Evolutionary conservation across 2,113 vertebrate species (phyloP).

Genomic region (Thinocorus orbignyianus): DNA sequence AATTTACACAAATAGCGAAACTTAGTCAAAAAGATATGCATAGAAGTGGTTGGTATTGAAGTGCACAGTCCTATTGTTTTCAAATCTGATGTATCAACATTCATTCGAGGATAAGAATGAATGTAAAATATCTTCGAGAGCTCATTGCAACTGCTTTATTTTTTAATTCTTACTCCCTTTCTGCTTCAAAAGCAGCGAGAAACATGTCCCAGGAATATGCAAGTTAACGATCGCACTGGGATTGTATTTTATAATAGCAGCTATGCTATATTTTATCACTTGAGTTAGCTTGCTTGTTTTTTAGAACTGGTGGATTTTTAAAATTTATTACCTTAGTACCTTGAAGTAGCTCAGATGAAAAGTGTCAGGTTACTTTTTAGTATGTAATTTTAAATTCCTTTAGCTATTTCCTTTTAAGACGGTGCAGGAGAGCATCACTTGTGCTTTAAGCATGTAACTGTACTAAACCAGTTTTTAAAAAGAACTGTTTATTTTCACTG

Average conservation of each 20-base stretch:
- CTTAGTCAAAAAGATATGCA: not conserved
- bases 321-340: constrained; percentile 10
- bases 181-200: constrained; percentile 1
- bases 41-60: not conserved
- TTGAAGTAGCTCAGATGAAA: not conserved
- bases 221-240: not conserved
- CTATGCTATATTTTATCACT: not conserved
- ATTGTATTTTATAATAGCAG: constrained; percentile 22
- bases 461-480: not conserved
- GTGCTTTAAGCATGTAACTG: not conserved
- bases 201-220: not conserved
- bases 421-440: not conserved
- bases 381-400: constrained; percentile 1
- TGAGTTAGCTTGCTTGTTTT: not conserved
- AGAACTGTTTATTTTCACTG: not conserved
- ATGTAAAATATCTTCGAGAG: not conserved
- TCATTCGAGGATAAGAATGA: not conserved
- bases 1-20: not conserved
- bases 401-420: not conserved
- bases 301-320: constrained; percentile 11
- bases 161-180: not conserved
- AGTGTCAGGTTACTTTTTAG: constrained; percentile 20
- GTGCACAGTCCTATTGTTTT: not conserved
- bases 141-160: not conserved
- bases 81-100: not conserved